Evolutionary conservation across 2,797 vertebrate genomes (phyloP), one percentile per base, ranked within the genome.

Genomic region (Enteromius fasciolatus): DNA sequence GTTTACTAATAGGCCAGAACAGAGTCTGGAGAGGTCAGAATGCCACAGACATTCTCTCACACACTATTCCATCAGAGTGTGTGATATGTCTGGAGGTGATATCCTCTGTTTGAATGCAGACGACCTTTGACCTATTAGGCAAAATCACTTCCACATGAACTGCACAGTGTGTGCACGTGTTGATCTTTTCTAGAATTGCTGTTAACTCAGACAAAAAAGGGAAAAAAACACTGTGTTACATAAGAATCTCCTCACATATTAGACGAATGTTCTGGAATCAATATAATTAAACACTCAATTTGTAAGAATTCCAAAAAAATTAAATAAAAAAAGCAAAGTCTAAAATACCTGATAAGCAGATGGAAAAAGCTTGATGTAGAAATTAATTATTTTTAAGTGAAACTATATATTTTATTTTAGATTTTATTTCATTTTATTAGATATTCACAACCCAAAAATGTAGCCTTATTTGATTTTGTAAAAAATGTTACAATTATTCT

Each of bases 1-100:
- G 97, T 99, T 98, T 98, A 97, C 96, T 96, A 97, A 96, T 94
- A 96, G 89, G 92, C 91, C 93, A 93, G 94, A 94, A 93, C 94
- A 90, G 95, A 94, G 94, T 96, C 92, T 88, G 92, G 89, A 93
- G 93, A 75, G 97, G 96, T 97, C 93, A 90, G 93, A 94, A 59
- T 96, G 97, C 96, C 96, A 97, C 88, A 95, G 95, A 94, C 96
- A 92, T 94, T 94, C 90, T 92, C 52, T 41, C 77, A 67, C 46
- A 67, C 76, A 23, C 18, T 20, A 18, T 18, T 63, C 18, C 17
- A 54, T 80, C 17, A 50, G 25, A 54, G 80, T 79, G 52, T 59
- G 39, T 80, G 59, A 83, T 89, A 87, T 83, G 89, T 89, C 91
- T 86, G 82, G 77, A 78, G 85, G 87, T 86, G 84, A 74, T 89